phyloP scores from a whole-genome alignment of 2,113 vertebrate species.

The Carassius gibelio region DNA sequence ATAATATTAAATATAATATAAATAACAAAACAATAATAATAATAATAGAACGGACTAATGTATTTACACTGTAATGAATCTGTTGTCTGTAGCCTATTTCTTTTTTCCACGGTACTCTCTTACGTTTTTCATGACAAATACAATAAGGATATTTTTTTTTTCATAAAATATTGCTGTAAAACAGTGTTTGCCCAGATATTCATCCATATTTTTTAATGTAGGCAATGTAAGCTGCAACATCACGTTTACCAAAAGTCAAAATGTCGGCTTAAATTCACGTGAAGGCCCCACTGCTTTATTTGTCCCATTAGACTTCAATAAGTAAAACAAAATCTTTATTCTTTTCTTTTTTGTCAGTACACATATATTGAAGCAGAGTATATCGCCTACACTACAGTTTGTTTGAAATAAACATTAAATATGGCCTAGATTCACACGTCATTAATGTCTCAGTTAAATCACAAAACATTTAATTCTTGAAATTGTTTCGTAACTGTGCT shows the following conservation, averaged over 20 bases:
- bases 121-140: too few relatives aligned
- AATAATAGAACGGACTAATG: background rate
- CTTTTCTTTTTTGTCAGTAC: background rate
- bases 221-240: background rate
- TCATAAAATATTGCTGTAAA: background rate
- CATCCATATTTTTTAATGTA: background rate
- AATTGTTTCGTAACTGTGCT: background rate
- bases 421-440: background rate
- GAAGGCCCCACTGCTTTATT: slow-evolving; percentile 27
- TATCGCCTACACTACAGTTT: background rate
- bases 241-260: background rate
- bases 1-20: background rate
- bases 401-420: background rate
- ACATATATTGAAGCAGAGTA: background rate
- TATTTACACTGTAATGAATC: background rate
- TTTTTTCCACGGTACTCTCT: too few relatives aligned
- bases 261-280: background rate
- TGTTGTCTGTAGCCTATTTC: background rate
- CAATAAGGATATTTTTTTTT: too few relatives aligned
- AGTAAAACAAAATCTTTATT: background rate
- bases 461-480: background rate
- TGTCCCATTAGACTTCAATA: background rate
- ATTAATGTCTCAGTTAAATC: background rate
- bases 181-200: background rate
- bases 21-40: background rate